Conservation (phyloP, 1,140 invertebrate species). For the Spodoptera frugiperda region DNA sequence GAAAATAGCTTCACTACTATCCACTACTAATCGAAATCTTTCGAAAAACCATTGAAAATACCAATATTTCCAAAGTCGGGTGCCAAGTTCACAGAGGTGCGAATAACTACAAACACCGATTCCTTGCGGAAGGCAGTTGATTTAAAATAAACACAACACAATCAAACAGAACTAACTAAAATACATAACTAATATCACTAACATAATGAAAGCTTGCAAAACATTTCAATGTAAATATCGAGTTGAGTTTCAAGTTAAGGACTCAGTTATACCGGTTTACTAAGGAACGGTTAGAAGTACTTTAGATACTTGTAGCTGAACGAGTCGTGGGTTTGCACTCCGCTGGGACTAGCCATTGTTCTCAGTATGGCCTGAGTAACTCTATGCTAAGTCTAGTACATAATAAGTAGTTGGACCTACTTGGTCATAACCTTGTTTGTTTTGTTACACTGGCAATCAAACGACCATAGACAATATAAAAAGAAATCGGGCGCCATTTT, state of each 20-base stretch:
- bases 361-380: slow-evolving; percentile 54
- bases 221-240: slow-evolving; percentile 29
- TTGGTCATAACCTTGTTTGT: slow-evolving; percentile 36
- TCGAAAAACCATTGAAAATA: too few species aligned
- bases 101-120: too few species aligned
- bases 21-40: too few species aligned
- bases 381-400: slow-evolving; percentile 43
- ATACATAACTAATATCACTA: neutral
- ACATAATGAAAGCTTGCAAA: neutral
- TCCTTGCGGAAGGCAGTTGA: too few species aligned
- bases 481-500: too few species aligned
- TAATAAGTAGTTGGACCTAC: slow-evolving; percentile 51
- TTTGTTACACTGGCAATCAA: neutral
- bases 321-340: slow-evolving; percentile 14
- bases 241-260: neutral
- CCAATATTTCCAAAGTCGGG: too few species aligned
- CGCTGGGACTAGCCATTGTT: slow-evolving; percentile 51
- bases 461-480: too few species aligned
- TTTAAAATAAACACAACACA: too few species aligned
- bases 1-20: too few species aligned
- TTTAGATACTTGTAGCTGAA: slow-evolving; percentile 30
- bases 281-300: slow-evolving; percentile 51
- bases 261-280: slow-evolving; percentile 50
- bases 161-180: neutral
- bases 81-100: too few species aligned